Conservation (phyloP, 1,140 invertebrate genomes). For the Zaprionus nigranus region DNA sequence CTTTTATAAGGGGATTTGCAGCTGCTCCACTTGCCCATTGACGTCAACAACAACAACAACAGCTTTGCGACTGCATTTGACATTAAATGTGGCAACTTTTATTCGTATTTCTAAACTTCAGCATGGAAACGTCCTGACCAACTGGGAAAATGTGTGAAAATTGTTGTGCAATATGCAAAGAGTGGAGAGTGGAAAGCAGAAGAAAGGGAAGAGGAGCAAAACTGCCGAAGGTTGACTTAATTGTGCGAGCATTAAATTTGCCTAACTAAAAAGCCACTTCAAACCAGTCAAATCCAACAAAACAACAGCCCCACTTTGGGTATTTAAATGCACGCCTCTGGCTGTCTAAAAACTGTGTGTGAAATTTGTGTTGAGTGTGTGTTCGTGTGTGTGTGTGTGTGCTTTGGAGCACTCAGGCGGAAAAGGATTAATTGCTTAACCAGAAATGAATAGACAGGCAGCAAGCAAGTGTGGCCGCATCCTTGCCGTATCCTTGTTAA, state of each 20-base stretch:
- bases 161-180: slow-evolving; percentile 50
- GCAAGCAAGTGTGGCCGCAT: slow-evolving; percentile 11
- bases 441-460: slow-evolving; percentile 26
- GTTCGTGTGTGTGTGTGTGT: neutral
- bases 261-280: slow-evolving; percentile 62
- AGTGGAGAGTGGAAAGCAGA: neutral
- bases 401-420: slow-evolving; percentile 19
- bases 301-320: neutral
- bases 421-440: slow-evolving; percentile 54
- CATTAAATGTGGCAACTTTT: slow-evolving; percentile 62
- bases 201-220: neutral
- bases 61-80: slow-evolving; percentile 64
- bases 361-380: slow-evolving; percentile 25
- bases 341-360: slow-evolving; percentile 28
- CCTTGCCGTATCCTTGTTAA: slow-evolving; percentile 9
- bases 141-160: slow-evolving; percentile 56
- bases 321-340: neutral
- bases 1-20: slow-evolving; percentile 24
- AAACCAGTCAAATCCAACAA: slow-evolving; percentile 9
- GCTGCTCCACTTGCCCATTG: slow-evolving; percentile 61
- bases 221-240: slow-evolving; percentile 68
- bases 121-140: slow-evolving; percentile 13
- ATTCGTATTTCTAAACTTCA: slow-evolving; percentile 20
- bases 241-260: slow-evolving; percentile 76
- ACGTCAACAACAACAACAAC: slow-evolving; percentile 39